phyloP scores from a whole-genome alignment of 2,113 vertebrate species.

The Vulpes ferrilata region DNA sequence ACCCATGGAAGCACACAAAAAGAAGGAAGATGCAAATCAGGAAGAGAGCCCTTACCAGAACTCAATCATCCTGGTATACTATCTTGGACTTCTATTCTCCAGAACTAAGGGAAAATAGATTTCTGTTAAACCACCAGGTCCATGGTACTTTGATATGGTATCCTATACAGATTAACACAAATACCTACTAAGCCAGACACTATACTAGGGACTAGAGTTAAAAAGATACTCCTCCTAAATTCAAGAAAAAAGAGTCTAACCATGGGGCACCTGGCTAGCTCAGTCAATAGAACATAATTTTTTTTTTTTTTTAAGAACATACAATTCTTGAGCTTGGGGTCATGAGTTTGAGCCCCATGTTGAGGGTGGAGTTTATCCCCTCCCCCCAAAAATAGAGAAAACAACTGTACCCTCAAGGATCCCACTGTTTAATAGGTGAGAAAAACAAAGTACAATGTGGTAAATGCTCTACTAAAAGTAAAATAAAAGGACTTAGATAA shows the following conservation, averaged over 20 bases:
- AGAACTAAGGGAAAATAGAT: not conserved
- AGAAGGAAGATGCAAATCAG: not conserved
- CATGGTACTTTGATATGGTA: not conserved
- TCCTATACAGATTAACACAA: not conserved
- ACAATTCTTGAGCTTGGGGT: not conserved
- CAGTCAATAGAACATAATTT: not conserved
- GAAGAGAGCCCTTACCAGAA: not conserved
- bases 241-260: not conserved
- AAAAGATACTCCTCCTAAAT: slow-evolving; percentile 1
- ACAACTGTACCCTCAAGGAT: not conserved
- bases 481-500: not conserved
- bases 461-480: not conserved
- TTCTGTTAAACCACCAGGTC: slow-evolving; percentile 9
- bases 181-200: not conserved
- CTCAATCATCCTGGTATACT: not conserved
- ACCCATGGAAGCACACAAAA: not conserved
- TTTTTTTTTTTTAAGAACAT: not conserved
- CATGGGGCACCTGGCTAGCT: not conserved
- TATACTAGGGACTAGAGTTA: not conserved
- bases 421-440: not conserved
- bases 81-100: not conserved
- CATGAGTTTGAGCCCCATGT: not conserved
- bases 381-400: not conserved
- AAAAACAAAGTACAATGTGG: slow-evolving; percentile 21
- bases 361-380: not conserved